Evolutionary conservation across 2,113 vertebrate genomes (phyloP).

Genomic region (Climacteris rufus): DNA sequence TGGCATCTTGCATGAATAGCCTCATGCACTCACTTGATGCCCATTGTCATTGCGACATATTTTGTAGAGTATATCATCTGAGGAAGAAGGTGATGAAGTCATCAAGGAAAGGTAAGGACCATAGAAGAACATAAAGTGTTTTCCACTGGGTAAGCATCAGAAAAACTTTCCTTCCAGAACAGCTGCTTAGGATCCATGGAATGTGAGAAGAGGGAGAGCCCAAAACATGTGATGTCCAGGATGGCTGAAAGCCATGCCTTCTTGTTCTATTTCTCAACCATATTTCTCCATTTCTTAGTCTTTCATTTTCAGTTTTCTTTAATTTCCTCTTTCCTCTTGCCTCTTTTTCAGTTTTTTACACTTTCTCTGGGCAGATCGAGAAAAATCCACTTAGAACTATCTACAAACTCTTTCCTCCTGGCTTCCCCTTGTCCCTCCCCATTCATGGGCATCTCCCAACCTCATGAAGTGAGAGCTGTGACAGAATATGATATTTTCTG

Average conservation of each 20-base stretch:
- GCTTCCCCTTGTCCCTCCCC: neutral
- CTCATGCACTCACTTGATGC: neutral
- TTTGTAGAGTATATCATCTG: neutral
- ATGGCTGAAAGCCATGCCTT: neutral
- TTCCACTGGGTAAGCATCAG: neutral
- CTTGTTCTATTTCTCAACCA: neutral
- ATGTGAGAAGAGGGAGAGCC: neutral
- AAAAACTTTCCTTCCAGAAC: neutral
- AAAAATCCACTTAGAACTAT: neutral
- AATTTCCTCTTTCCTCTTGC: neutral
- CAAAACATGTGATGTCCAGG: neutral
- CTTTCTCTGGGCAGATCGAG: neutral
- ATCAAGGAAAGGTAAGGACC: neutral
- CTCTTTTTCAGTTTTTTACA: neutral
- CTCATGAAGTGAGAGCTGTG: neutral
- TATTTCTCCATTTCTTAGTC: neutral
- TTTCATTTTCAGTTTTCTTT: neutral
- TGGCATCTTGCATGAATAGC: neutral
- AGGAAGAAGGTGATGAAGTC: neutral
- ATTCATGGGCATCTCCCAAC: neutral
- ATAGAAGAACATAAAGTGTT: neutral
- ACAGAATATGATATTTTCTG: neutral
- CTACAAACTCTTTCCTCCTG: neutral
- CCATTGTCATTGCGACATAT: neutral
- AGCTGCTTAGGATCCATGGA: neutral